phyloP scores from a whole-genome alignment of 2,888 invertebrate genomes.

The Melanostoma mellinum region DNA sequence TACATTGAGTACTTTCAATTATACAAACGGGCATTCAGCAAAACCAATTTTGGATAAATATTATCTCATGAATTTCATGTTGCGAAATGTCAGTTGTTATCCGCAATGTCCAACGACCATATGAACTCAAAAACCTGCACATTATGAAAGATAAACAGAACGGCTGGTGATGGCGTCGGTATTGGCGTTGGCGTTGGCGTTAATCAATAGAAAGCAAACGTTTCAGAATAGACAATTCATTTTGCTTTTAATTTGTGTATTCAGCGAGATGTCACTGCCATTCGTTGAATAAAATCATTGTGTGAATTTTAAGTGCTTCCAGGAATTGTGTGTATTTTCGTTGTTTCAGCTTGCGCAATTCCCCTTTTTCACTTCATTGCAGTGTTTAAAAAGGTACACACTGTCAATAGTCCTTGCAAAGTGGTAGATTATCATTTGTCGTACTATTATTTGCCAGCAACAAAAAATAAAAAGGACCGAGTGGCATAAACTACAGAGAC shows the following conservation, averaged over 20 bases:
- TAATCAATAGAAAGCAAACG: constrained; percentile 59
- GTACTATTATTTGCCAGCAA: constrained; percentile 4
- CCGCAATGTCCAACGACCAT: not conserved
- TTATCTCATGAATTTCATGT: too few species aligned
- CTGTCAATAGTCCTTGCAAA: not conserved
- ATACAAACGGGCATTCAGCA: too few species aligned
- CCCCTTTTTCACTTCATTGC: not conserved
- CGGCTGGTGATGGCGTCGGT: not conserved
- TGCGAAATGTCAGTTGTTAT: not conserved
- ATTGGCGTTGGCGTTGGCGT: constrained; percentile 5
- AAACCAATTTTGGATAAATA: not conserved
- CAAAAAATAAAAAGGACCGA: not conserved
- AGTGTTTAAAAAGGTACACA: not conserved
- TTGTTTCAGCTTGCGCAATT: constrained; percentile 1
- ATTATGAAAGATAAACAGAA: constrained; percentile 22
- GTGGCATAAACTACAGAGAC: too few species aligned
- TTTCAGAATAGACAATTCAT: constrained; percentile 62
- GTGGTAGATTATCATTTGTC: constrained; percentile 35
- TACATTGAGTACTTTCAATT: too few species aligned
- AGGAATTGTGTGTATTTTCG: not conserved
- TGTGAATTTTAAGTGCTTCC: constrained; percentile 55
- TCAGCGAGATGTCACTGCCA: constrained; percentile 65
- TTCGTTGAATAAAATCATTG: constrained; percentile 52
- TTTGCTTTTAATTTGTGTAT: constrained; percentile 64
- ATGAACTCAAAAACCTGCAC: constrained; percentile 8